Conservation (phyloP, 2,888 invertebrate genomes). For the Drosophila hamatofila region DNA sequence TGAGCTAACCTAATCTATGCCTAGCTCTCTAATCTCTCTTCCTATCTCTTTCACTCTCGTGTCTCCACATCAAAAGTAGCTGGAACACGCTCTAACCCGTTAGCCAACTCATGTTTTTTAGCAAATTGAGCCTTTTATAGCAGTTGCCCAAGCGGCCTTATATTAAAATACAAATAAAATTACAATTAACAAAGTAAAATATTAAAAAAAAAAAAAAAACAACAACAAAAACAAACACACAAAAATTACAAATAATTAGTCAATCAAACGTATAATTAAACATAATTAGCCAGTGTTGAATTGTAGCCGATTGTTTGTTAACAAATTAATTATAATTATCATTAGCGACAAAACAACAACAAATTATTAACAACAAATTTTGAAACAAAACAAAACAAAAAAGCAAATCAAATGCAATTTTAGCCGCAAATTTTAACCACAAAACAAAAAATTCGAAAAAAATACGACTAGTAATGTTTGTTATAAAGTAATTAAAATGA, state of each 20-base stretch:
- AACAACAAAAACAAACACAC: background rate
- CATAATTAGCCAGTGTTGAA: slow-evolving; percentile 68
- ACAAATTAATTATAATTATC: slow-evolving; percentile 37
- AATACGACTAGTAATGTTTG: slow-evolving; percentile 32
- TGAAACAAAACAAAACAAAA: slow-evolving; percentile 1
- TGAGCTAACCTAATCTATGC: slow-evolving; percentile 21
- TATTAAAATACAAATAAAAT: slow-evolving; percentile 30
- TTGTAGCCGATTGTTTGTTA: slow-evolving; percentile 73
- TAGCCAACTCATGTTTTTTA: slow-evolving; percentile 27
- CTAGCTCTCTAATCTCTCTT: background rate
- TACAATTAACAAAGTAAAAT: slow-evolving; percentile 14
- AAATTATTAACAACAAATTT: slow-evolving; percentile 15
- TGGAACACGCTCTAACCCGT: slow-evolving; percentile 21
- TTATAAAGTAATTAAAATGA: slow-evolving; percentile 34
- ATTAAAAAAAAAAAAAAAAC: background rate
- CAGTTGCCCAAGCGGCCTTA: slow-evolving; percentile 77
- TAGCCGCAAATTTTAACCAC: slow-evolving; percentile 52
- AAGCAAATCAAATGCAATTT: slow-evolving; percentile 32
- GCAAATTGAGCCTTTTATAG: slow-evolving; percentile 51
- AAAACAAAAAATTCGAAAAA: slow-evolving; percentile 6
- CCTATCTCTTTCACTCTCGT: slow-evolving; percentile 15
- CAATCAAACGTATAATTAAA: slow-evolving; percentile 23
- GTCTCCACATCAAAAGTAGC: slow-evolving; percentile 7
- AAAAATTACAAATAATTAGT: slow-evolving; percentile 17
- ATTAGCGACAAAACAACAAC: slow-evolving; percentile 28